Conservation (phyloP, 2,113 vertebrate genomes). For the Oreochromis aureus region DNA sequence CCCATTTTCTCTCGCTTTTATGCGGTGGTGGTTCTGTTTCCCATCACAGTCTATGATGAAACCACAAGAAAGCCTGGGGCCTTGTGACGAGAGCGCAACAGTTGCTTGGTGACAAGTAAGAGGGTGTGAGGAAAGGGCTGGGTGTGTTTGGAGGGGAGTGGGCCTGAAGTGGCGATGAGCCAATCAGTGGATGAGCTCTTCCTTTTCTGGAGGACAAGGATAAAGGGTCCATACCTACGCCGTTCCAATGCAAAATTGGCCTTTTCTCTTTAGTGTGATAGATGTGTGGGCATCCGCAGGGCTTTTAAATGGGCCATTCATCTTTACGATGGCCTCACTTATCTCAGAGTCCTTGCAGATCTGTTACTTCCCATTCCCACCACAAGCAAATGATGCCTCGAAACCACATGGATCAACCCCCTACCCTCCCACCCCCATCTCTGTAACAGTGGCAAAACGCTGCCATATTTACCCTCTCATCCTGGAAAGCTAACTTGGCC, state of each 20-base stretch:
- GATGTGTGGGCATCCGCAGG: conserved; percentile 37
- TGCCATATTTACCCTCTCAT: conserved; percentile 58
- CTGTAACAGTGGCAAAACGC: conserved; percentile 37
- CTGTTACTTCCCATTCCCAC: conserved; percentile 55
- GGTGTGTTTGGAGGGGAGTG: not conserved
- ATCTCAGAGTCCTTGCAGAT: conserved; percentile 58
- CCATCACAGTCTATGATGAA: conserved; percentile 68
- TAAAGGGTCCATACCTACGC: not conserved
- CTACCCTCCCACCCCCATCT: not conserved
- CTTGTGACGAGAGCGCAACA: conserved; percentile 46
- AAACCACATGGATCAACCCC: conserved; percentile 56
- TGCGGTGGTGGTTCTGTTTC: conserved; percentile 70
- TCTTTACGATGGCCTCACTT: conserved; percentile 64
- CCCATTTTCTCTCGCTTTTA: conserved; percentile 54
- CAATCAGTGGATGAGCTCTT: conserved; percentile 28
- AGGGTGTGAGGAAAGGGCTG: not conserved
- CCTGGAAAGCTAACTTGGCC: conserved; percentile 50
- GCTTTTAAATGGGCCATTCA: conserved; percentile 56
- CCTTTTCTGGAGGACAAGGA: not conserved
- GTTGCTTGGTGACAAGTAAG: conserved; percentile 58
- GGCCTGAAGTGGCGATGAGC: not conserved
- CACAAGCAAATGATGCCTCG: conserved; percentile 52
- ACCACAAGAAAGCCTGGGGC: conserved; percentile 69
- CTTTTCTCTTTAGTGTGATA: not conserved
- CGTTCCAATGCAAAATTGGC: not conserved